Evolutionary conservation across 2,888 invertebrate species (phyloP).

Genomic region (Hylaea fasciaria): DNA sequence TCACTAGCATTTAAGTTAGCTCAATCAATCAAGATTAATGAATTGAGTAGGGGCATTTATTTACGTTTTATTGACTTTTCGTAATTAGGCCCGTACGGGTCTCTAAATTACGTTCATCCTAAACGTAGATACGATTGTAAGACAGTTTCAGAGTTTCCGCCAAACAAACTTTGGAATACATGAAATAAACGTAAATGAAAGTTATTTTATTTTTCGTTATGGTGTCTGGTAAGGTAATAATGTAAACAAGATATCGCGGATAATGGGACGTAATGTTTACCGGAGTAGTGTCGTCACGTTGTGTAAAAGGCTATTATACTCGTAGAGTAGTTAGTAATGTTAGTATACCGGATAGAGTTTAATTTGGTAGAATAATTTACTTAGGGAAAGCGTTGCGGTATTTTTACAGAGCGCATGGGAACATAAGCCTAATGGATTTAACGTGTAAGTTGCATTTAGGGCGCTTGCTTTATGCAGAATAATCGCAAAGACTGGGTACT

Average conservation of each 20-base stretch:
- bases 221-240: slow-evolving; percentile 14
- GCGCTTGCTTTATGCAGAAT: slow-evolving; percentile 59
- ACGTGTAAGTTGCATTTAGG: slow-evolving; percentile 70
- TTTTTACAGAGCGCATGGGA: slow-evolving; percentile 46
- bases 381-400: slow-evolving; percentile 48
- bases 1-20: not conserved
- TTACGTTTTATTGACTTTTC: slow-evolving; percentile 25
- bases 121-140: slow-evolving; percentile 10
- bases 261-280: slow-evolving; percentile 12
- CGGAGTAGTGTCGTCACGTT: slow-evolving; percentile 1
- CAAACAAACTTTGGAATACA: slow-evolving; percentile 23
- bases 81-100: slow-evolving; percentile 28
- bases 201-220: slow-evolving; percentile 16
- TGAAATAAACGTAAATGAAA: slow-evolving; percentile 17
- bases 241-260: slow-evolving; percentile 9
- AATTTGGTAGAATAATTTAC: slow-evolving; percentile 49
- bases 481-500: slow-evolving; percentile 46
- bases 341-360: slow-evolving; percentile 36
- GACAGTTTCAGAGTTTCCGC: slow-evolving; percentile 24
- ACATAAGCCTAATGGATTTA: slow-evolving; percentile 72
- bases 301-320: slow-evolving; percentile 6
- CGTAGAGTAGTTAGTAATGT: not conserved
- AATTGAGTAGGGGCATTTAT: slow-evolving; percentile 27
- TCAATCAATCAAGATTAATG: slow-evolving; percentile 16
- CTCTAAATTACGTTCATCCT: slow-evolving; percentile 23